Evolutionary conservation across 23 tunicate species (phyloP), one percentile per base, ranked within the genome.

Genomic region (Styela clava): DNA sequence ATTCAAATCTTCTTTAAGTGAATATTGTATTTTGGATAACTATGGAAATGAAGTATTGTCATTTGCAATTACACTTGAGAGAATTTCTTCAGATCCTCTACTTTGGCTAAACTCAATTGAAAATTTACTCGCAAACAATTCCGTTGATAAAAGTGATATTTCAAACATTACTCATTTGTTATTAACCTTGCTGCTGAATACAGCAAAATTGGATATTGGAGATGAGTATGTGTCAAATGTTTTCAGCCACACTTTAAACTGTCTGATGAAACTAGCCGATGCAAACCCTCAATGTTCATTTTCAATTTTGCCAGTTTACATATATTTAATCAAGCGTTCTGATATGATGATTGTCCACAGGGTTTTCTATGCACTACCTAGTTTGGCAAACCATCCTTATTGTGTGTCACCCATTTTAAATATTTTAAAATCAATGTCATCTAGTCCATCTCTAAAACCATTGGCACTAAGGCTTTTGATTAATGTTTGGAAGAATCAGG

Each of bases 401-500:
- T 73, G 82, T 30, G 68, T 89, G 20, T 72, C 88, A 28, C 82
- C 80, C 16, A 72, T 89, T 36, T 32, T 89, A 20, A 79, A 78
- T 28, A 70, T 85, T 0, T 79, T 89, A 19, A 81, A 84, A 79
- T 64, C 76, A 3, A 36, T 89, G 76, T 21, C 35, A 3, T 28
- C 35, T 33, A 21, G 71, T 31, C 51, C 30, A 27, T 64, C 61
- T 18, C 70, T 89, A 0, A 37, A 73, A 24, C 74, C 94, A 29
- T 28, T 84, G 25, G 80, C 85, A 34, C 29, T 84, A 20, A 36
- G 74, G 16, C 21, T 89, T 1, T 61, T 84, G 77, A 64, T 89
- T 1, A 44, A 84, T 18, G 35, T 89, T 68, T 89, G 94, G 94
- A 34, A 73, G 34, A 74, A 63, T 25, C 94, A 89, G 52, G 80